phyloP scores from a whole-genome alignment of 2,113 vertebrate genomes.

The Agapornis roseicollis region DNA sequence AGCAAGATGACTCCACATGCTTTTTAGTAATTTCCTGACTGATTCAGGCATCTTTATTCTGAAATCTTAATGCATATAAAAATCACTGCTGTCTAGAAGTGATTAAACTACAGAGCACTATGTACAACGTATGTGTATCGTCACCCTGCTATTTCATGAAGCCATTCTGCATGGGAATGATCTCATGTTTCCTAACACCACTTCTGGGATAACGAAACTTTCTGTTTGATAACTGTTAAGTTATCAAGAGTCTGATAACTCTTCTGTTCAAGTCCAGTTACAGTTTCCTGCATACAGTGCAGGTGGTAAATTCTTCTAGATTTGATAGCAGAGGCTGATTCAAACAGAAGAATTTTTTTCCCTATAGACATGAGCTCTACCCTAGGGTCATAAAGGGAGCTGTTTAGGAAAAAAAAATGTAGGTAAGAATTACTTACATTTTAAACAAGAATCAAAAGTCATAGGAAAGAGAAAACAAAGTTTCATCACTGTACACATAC shows the following conservation, averaged over 20 bases:
- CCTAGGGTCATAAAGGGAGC: not conserved
- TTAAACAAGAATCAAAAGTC: not conserved
- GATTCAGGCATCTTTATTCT: not conserved
- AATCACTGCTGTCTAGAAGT: not conserved
- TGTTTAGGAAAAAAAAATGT: not conserved
- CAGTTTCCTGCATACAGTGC: rapidly evolving
- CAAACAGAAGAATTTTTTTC: not conserved
- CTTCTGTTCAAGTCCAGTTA: not conserved
- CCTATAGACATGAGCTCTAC: not conserved
- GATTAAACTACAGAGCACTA: not conserved
- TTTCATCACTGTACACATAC: not conserved
- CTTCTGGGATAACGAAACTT: not conserved
- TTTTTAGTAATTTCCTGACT: not conserved
- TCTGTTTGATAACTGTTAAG: no score
- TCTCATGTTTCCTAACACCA: not conserved
- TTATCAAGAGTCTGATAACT: not conserved
- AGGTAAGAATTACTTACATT: not conserved
- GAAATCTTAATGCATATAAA: not conserved
- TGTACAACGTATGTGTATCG: not conserved
- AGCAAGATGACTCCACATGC: not conserved
- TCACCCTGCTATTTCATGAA: not conserved
- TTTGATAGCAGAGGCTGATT: not conserved
- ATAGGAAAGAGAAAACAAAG: not conserved
- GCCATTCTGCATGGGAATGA: not conserved
- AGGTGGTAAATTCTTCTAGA: not conserved